Conservation (phyloP, 2,113 vertebrate species). For the Theristicus caerulescens region DNA sequence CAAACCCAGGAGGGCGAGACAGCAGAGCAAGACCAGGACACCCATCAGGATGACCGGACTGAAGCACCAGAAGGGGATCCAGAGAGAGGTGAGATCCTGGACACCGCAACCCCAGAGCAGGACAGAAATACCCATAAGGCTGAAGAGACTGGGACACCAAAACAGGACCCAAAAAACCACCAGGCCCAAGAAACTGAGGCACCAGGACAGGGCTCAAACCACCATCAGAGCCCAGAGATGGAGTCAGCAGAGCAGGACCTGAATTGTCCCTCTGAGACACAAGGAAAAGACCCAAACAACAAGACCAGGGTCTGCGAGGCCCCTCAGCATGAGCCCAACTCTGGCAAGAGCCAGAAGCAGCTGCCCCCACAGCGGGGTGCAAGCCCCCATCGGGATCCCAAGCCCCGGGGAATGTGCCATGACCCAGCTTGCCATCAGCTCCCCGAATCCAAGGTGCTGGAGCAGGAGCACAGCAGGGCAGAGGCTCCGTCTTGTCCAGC, state of each 20-base stretch:
- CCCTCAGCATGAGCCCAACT: neutral
- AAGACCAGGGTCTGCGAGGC: neutral
- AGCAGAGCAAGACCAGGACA: neutral
- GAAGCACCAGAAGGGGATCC: neutral
- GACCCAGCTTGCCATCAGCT: neutral
- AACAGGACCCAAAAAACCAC: neutral
- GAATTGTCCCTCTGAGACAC: neutral
- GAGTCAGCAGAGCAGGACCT: neutral
- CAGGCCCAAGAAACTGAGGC: neutral
- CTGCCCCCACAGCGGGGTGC: neutral
- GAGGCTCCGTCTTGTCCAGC: neutral
- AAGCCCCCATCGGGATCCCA: neutral
- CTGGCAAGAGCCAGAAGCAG: neutral
- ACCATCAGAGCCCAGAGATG: neutral
- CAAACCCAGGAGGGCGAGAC: neutral
- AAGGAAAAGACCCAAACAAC: neutral
- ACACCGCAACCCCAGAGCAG: neutral
- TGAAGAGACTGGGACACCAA: neutral
- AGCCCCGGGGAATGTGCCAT: rapidly evolving
- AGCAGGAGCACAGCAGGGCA: neutral
- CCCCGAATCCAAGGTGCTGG: neutral
- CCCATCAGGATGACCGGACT: neutral
- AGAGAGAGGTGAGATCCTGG: neutral
- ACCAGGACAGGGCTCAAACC: neutral
- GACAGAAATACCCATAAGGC: neutral